Evolutionary conservation across 2,888 invertebrate genomes (phyloP).

Genomic region (Philhelius pedissequus): DNA sequence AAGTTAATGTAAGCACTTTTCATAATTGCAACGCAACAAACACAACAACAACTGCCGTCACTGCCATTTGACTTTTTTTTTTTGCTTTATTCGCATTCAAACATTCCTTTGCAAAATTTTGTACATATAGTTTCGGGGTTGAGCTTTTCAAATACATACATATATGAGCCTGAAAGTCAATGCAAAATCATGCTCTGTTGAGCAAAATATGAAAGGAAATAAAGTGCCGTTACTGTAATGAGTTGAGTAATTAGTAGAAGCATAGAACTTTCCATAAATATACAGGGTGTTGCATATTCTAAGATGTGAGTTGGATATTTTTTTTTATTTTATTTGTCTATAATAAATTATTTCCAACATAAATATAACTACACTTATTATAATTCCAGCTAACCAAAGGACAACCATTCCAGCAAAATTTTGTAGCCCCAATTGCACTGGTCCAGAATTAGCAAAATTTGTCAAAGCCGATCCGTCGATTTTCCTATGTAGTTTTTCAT

Average conservation of each 20-base stretch:
- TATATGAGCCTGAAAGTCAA: not conserved
- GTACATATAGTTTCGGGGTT: constrained; percentile 2
- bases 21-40: not conserved
- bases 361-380: constrained; percentile 70
- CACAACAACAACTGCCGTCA: not conserved
- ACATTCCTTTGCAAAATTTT: not conserved
- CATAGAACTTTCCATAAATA: not conserved
- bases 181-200: not conserved
- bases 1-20: constrained; percentile 1
- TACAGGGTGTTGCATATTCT: not conserved
- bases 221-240: not conserved
- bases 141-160: not conserved
- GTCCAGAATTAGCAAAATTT: constrained; percentile 71
- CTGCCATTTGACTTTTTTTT: not conserved
- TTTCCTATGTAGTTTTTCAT: constrained; percentile 73
- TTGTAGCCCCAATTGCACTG: constrained; percentile 72
- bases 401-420: constrained; percentile 76
- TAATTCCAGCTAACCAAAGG: constrained; percentile 74
- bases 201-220: not conserved
- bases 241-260: not conserved
- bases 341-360: constrained; percentile 63
- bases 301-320: no score
- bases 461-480: constrained; percentile 72
- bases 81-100: not conserved
- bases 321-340: not conserved